Evolutionary conservation across 1,140 invertebrate genomes (phyloP), one percentile per base, ranked within the genome.

Genomic region (Drosophila sp.): DNA sequence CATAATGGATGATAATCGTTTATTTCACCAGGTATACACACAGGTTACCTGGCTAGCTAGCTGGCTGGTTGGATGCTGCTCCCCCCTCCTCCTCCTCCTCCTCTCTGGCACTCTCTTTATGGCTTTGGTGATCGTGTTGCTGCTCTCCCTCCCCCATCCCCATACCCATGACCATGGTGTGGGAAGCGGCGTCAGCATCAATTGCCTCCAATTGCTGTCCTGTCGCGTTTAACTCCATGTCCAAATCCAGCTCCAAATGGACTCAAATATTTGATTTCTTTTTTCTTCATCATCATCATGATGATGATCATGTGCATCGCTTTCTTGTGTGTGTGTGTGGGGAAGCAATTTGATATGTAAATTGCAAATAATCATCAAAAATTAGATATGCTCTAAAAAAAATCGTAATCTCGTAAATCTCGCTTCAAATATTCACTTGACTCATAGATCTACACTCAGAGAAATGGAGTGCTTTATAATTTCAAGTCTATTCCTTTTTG

Each of bases 1-100:
- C 76, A 80, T 87, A 87, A 87, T 87, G 80, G 84, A 87, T 89
- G 84, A 89, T 87, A 87, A 87, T 87, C 84, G 84, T 68, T 87
- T 84, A 56, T 60, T 63, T 60, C 50, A 30, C 35, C 30, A 38
- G 35, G 35, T 38, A 38, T n/a, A 38, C 35, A 35, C 33, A 55
- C 32, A 17, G 11, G 41, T 27, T 7, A 55, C 55, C 35, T 17
- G 69, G 35, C 65, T 17, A 17, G 17, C 17, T 17, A 17, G 17
- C 17, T 17, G 17, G 17, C 17, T 17, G 17, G 17, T 17, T 17
- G 17, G 17, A 17, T 17, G 17, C 35, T 11, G 2, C 35, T 11
- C 35, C 4, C 32, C 32, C 32, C 32, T 33, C 5, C 32, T 33
- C 40, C 40, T n/a, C 11, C 3, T n/a, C 8, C 40, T 1, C 5